Evolutionary conservation across 2,113 vertebrate species (phyloP).

Genomic region (Bos javanicus): DNA sequence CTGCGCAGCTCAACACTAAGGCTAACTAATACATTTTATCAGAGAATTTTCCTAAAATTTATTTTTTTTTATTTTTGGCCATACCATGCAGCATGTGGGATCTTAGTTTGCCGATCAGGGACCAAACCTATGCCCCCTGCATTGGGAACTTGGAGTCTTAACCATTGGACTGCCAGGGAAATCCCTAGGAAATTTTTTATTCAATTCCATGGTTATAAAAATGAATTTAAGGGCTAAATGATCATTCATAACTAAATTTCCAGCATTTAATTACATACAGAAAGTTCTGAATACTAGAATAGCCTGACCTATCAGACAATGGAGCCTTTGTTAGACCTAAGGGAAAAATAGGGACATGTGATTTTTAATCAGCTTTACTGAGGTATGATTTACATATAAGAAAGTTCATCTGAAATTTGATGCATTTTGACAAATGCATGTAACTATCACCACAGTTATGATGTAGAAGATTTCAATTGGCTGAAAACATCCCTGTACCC

Average conservation of each 20-base stretch:
- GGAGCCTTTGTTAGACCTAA: background rate
- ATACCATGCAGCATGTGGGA: background rate
- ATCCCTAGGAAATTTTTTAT: background rate
- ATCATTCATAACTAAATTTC: slow-evolving; percentile 16
- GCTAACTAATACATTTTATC: background rate
- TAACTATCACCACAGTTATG: background rate
- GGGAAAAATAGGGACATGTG: background rate
- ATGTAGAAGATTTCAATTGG: background rate
- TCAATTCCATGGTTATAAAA: slow-evolving; percentile 9
- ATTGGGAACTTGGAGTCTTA: background rate
- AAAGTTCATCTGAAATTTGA: background rate
- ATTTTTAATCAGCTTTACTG: background rate
- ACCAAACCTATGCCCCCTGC: background rate
- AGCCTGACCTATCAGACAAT: background rate
- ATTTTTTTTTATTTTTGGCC: background rate
- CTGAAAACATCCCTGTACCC: background rate
- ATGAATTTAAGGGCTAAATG: slow-evolving; percentile 1
- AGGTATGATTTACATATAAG: background rate
- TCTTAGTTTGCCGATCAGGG: background rate
- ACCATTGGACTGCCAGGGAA: background rate
- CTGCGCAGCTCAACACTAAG: background rate
- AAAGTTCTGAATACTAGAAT: background rate
- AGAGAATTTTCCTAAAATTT: slow-evolving; percentile 1
- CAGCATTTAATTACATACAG: background rate
- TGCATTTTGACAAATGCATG: background rate